Evolutionary conservation across 2,888 invertebrate species (phyloP).

Genomic region (Amorpha juglandis): DNA sequence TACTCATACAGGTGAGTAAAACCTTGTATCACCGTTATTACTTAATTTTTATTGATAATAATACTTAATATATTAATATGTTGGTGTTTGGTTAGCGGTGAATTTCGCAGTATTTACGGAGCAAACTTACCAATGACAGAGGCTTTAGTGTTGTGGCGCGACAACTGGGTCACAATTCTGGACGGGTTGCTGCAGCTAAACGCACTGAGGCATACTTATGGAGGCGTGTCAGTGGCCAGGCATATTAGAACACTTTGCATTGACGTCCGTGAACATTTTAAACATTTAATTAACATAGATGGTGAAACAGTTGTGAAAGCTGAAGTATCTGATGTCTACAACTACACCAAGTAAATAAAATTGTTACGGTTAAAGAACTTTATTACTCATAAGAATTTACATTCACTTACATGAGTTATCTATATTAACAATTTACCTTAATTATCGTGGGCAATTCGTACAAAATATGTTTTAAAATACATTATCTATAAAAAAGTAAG

Average conservation of each 20-base stretch:
- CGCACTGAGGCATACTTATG: conserved; percentile 83
- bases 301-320: conserved; percentile 14
- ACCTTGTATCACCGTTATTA: neutral
- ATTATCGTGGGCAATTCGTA: no score
- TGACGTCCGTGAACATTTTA: conserved; percentile 35
- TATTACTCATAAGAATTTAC: no score
- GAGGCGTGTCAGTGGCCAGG: conserved; percentile 86
- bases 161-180: conserved; percentile 91
- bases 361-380: no score
- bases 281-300: neutral
- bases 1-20: conserved; percentile 46
- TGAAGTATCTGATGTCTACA: conserved; percentile 21
- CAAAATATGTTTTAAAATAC: no score
- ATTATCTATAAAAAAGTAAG: no score
- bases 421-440: no score
- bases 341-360: conserved; percentile 31
- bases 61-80: neutral
- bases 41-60: neutral
- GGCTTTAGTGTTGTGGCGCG: conserved; percentile 21
- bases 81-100: conserved; percentile 20
- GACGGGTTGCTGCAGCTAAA: conserved; percentile 92
- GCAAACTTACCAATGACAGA: conserved; percentile 9
- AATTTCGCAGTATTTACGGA: conserved; percentile 24
- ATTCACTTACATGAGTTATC: no score
- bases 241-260: conserved; percentile 45